Conservation (phyloP, 2,113 vertebrate genomes). For the Hypanus sabinus region DNA sequence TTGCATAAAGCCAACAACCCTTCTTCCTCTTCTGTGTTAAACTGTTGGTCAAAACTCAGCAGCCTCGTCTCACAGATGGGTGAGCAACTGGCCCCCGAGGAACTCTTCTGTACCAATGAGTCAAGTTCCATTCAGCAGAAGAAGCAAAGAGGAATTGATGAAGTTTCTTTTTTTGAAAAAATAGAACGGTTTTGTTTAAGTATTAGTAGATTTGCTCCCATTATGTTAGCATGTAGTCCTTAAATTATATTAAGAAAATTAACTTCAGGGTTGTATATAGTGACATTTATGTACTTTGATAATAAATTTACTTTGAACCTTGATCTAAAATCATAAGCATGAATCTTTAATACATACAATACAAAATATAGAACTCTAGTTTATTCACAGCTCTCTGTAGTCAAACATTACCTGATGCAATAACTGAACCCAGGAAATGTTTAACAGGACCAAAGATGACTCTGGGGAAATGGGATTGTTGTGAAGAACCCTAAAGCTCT, state of each 20-base stretch:
- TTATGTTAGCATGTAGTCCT: background rate
- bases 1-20: too few relatives aligned
- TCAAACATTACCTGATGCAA: background rate
- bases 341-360: too few relatives aligned
- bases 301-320: too few relatives aligned
- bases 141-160: background rate
- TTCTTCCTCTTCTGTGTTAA: background rate
- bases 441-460: background rate
- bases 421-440: background rate
- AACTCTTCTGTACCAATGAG: background rate
- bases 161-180: background rate
- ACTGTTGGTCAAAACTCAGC: background rate
- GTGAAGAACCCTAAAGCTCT: background rate
- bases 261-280: too few relatives aligned
- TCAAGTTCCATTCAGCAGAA: background rate
- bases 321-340: too few relatives aligned
- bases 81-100: background rate
- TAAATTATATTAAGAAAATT: background rate
- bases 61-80: background rate
- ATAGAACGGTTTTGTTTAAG: background rate
- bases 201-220: background rate
- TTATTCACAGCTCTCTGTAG: background rate
- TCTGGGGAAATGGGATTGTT: background rate
- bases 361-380: background rate
- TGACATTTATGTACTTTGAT: too few relatives aligned